Percentiles rank a stretch among this genome's conserved stretches.
These are phyloP conservation scores for Alfaro cultratus DNA, from an alignment of 2,797 vertebrate species.

Conservation along the genomic window DNA sequence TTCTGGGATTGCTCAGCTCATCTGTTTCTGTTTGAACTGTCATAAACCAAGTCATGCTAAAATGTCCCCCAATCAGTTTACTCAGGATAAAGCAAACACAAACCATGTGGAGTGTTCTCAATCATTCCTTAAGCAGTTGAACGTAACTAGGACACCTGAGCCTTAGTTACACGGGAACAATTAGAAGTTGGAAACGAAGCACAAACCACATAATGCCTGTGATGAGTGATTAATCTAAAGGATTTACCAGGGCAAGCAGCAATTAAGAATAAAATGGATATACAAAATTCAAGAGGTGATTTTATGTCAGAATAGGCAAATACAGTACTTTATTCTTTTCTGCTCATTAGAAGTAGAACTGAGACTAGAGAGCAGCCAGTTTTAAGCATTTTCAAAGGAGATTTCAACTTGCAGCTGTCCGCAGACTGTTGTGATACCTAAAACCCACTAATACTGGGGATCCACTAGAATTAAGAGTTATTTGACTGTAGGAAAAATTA, in stretches of 20 bases:
- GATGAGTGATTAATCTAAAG: not conserved
- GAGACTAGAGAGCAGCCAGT: not conserved
- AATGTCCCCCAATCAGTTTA: conserved; percentile 4
- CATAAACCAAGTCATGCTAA: conserved; percentile 3
- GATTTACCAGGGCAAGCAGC: not conserved
- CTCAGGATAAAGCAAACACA: conserved; percentile 24
- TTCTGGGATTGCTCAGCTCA: conserved; percentile 17
- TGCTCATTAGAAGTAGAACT: not conserved
- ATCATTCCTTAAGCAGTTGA: not conserved
- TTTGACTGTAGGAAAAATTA: not conserved
- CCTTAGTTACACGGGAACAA: not conserved
- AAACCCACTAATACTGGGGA: not conserved
- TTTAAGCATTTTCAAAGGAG: not conserved
- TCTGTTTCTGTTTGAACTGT: conserved; percentile 22
- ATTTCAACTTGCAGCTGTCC: not conserved
- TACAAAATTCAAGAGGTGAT: not conserved
- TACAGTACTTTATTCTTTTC: not conserved
- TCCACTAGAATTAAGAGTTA: not conserved
- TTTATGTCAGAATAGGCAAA: not conserved
- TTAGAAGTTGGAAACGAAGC: not conserved
- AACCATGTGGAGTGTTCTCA: not conserved
- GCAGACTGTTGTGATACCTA: no score
- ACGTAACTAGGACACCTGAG: not conserved
- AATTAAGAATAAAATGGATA: not conserved
- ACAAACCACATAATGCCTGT: not conserved